phyloP scores from a whole-genome alignment of 2,797 vertebrate species.

The Rhinella marina region DNA sequence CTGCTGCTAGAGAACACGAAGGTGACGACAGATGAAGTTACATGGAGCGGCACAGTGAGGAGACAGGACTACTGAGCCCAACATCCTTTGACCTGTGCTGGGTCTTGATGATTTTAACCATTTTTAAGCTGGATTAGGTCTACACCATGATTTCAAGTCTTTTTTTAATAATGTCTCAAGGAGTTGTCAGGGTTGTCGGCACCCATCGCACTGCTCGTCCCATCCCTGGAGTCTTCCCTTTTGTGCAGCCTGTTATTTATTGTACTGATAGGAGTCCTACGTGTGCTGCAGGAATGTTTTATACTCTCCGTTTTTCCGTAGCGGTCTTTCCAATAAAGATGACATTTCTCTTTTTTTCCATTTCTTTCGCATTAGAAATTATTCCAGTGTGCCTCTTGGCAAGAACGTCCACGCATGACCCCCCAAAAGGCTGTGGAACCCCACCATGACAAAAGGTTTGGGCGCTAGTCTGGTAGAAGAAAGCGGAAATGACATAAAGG shows the following conservation, averaged over 20 bases:
- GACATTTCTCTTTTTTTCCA: neutral
- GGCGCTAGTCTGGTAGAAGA: no score
- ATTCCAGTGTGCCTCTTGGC: neutral
- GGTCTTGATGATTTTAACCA: neutral
- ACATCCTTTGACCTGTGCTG: slow-evolving; percentile 9
- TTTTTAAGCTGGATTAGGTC: slow-evolving; percentile 2
- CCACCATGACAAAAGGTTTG: no score
- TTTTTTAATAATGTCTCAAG: neutral
- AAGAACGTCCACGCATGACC: no score
- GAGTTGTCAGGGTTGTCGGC: neutral
- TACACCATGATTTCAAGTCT: neutral
- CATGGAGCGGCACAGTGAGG: slow-evolving; percentile 18
- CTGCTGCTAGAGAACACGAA: slow-evolving; percentile 32
- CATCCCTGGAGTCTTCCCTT: slow-evolving; percentile 5
- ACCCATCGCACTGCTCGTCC: neutral
- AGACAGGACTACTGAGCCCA: neutral
- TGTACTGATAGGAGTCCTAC: neutral
- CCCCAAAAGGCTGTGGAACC: no score
- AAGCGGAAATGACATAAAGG: no score
- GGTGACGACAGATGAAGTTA: slow-evolving; percentile 10
- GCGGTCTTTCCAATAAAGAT: slow-evolving; percentile 44
- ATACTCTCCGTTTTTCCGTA: slow-evolving; percentile 17
- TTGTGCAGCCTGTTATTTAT: slow-evolving; percentile 26
- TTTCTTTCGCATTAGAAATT: neutral
- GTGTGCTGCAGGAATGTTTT: slow-evolving; percentile 1